These are phyloP conservation scores for Drosophila nigritarsus DNA, from an alignment of 2,888 invertebrate species.

Conservation along the genomic window DNA sequence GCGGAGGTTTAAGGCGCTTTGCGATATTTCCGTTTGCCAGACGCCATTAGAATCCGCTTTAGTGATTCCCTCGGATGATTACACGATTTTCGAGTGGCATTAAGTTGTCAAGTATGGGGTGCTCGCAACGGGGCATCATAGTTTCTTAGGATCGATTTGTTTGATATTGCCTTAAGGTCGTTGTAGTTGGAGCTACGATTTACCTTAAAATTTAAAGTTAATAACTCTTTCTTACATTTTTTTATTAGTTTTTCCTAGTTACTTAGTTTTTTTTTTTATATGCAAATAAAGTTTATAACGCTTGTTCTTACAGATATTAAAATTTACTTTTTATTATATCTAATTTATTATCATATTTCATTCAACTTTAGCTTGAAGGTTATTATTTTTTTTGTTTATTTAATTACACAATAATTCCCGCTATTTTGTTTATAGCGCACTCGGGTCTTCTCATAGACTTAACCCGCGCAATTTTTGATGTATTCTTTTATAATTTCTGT, in stretches of 20 bases:
- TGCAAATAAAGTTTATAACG: not conserved
- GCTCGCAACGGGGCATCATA: slow-evolving; percentile 33
- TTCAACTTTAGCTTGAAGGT: slow-evolving; percentile 2
- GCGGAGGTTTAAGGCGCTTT: slow-evolving; percentile 62
- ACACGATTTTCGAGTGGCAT: slow-evolving; percentile 51
- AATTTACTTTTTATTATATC: not conserved
- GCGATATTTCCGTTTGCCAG: slow-evolving; percentile 71
- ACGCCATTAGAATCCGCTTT: slow-evolving; percentile 76
- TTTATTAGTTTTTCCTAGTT: not conserved
- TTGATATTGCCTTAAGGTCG: too few species aligned
- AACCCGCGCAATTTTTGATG: slow-evolving; percentile 48
- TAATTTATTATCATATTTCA: not conserved
- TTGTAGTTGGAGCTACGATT: not conserved
- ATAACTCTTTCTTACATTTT: not conserved
- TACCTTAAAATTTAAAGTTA: not conserved
- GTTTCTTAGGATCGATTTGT: slow-evolving; percentile 10
- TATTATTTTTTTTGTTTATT: not conserved
- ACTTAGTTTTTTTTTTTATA: not conserved
- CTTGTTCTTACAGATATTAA: not conserved
- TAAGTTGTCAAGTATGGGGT: slow-evolving; percentile 58
- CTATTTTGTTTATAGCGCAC: slow-evolving; percentile 27
- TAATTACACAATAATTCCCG: slow-evolving; percentile 2
- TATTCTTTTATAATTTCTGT: slow-evolving; percentile 47
- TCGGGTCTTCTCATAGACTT: slow-evolving; percentile 28
- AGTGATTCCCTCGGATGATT: slow-evolving; percentile 67